These are phyloP conservation scores for Cryptomyrus ogoouensis DNA, from an alignment of 2,113 vertebrate genomes.

Conservation along the genomic window DNA sequence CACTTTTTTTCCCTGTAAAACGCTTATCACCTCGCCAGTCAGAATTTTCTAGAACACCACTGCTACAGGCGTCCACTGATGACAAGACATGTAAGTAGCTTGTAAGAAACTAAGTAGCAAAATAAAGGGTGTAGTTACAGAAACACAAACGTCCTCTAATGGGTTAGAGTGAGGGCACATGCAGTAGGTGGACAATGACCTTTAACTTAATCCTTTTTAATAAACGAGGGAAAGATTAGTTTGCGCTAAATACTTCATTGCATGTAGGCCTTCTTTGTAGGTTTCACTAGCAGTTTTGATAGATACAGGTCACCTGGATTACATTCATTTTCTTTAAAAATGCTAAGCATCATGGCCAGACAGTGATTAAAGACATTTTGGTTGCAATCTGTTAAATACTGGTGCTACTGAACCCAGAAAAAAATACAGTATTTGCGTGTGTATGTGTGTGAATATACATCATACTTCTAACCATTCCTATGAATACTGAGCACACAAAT, in stretches of 20 bases:
- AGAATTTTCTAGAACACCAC: not conserved
- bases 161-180: not conserved
- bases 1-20: conserved; percentile 41
- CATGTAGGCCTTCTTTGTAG: not conserved
- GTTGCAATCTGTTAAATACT: not conserved
- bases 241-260: not conserved
- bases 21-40: not conserved
- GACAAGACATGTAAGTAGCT: not conserved
- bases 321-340: not conserved
- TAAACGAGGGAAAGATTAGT: not conserved
- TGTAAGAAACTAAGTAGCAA: not conserved
- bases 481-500: not conserved
- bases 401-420: not conserved
- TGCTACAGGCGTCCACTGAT: not conserved
- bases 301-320: not conserved
- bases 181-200: not conserved
- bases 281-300: not conserved
- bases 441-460: not conserved
- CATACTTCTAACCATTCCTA: not conserved
- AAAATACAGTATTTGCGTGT: not conserved
- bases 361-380: not conserved
- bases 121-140: not conserved
- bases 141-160: not conserved
- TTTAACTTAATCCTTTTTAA: not conserved
- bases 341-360: not conserved